Evolutionary conservation across 2,113 vertebrate species (phyloP), one percentile per base, ranked within the genome.

Genomic region (Seriola dumerili): DNA sequence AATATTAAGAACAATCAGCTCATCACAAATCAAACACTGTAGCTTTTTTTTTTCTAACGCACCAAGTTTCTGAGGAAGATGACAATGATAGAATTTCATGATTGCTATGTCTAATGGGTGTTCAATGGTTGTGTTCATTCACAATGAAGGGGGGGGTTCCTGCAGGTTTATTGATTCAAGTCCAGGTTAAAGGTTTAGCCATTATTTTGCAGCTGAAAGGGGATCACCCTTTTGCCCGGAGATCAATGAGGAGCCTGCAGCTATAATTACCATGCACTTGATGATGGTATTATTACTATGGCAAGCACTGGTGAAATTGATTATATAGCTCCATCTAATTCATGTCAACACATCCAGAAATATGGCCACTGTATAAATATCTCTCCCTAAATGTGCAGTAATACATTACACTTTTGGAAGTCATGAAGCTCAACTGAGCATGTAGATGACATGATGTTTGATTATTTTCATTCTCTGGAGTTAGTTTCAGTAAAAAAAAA

Each of bases 221-320:
- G 85, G 94, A 94, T 92, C 90, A 89, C 90, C 93, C 83, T 77
- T 81, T 91, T 83, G 85, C 81, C 75, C 52, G 1, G 63, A 90
- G 90, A 95, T 95, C 95, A 95, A 96, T 95, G 91, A 88, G 84
- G 64, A 84, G 89, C 93, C 93, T 79, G 85, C 76, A 93, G 94
- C 89, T 89, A 93, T 93, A 94, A 94, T 95, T 94, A 94, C 90
- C 72, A 89, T 82, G 79, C 79, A 83, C 74, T 88, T 93, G 90
- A 93, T 94, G 88, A 91, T 93, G 92, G 95, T 94, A 94, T 94
- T 93, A 95, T 94, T 94, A 93, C 76, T 74, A 81, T 85, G 82
- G 76, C 82, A 89, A 90, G 77, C 59, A 81, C 80, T 80, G 66
- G 78, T 81, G 71, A 86, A 90, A 93, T 84, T 86, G 88, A 88